These are phyloP conservation scores for Rhagonycha lutea DNA, from an alignment of 2,888 invertebrate species.

Conservation along the genomic window DNA sequence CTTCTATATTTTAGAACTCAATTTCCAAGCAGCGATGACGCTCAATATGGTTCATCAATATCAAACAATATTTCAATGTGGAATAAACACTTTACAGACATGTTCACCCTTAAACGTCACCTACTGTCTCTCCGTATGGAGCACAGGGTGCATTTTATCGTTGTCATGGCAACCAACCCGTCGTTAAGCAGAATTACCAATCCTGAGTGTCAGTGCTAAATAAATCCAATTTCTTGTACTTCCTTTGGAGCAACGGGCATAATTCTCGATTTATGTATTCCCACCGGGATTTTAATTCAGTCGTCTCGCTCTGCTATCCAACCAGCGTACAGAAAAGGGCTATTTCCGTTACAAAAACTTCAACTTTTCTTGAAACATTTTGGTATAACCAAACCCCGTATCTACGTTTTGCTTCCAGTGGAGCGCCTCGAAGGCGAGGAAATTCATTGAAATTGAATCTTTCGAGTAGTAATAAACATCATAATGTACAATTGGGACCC, in stretches of 20 bases:
- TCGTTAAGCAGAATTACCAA: neutral
- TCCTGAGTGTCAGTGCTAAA: neutral
- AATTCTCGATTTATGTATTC: neutral
- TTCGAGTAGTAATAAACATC: neutral
- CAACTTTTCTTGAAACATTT: neutral
- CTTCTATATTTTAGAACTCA: too few species aligned
- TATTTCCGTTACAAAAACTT: neutral
- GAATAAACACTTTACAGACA: neutral
- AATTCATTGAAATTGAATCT: neutral
- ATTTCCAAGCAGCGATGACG: too few species aligned
- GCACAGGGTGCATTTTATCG: neutral
- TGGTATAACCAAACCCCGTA: neutral
- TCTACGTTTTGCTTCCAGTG: neutral
- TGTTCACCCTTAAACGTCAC: neutral
- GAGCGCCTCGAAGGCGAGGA: neutral
- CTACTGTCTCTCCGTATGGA: neutral
- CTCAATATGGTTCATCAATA: neutral
- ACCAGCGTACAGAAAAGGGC: neutral
- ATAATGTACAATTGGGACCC: neutral
- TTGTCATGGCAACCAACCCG: neutral
- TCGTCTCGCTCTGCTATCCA: neutral
- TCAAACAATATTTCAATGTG: neutral
- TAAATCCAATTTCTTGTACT: neutral
- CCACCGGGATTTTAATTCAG: neutral
- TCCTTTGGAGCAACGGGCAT: neutral